phyloP scores from a whole-genome alignment of 2,797 vertebrate species.

The Tolypeutes matacus region DNA sequence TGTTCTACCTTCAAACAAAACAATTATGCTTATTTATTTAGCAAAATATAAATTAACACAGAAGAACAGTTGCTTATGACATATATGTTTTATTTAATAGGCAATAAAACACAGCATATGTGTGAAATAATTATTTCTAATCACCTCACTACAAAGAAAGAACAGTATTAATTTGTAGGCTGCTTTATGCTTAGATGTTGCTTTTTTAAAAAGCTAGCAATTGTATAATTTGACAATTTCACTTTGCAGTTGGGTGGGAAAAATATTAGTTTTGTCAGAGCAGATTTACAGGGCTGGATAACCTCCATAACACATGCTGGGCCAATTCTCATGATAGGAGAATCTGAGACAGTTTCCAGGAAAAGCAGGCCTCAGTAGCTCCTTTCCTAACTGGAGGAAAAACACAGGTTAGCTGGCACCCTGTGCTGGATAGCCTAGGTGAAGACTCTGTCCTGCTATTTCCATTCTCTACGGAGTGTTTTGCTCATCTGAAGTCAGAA shows the following conservation, averaged over 20 bases:
- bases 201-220: constrained; percentile 40
- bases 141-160: constrained; percentile 14
- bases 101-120: constrained; percentile 66
- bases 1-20: constrained; percentile 8
- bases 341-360: not conserved
- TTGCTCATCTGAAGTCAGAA: not conserved
- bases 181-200: constrained; percentile 46
- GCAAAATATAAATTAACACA: constrained; percentile 40
- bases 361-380: not conserved
- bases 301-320: not conserved
- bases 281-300: not conserved
- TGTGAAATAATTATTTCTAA: constrained; percentile 74
- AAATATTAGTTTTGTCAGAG: constrained; percentile 28
- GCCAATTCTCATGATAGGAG: not conserved
- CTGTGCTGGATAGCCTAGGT: not conserved
- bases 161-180: constrained; percentile 40
- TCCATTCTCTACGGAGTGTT: not conserved
- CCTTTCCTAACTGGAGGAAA: not conserved
- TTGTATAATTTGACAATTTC: constrained; percentile 26
- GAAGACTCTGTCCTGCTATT: not conserved
- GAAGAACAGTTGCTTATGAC: not conserved
- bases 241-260: constrained; percentile 22
- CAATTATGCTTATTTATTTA: not conserved
- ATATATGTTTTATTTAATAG: constrained; percentile 32
- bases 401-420: not conserved